These are phyloP conservation scores for Pachycephus smyrnensis DNA, from an alignment of 2,888 invertebrate species.

Conservation along the genomic window DNA sequence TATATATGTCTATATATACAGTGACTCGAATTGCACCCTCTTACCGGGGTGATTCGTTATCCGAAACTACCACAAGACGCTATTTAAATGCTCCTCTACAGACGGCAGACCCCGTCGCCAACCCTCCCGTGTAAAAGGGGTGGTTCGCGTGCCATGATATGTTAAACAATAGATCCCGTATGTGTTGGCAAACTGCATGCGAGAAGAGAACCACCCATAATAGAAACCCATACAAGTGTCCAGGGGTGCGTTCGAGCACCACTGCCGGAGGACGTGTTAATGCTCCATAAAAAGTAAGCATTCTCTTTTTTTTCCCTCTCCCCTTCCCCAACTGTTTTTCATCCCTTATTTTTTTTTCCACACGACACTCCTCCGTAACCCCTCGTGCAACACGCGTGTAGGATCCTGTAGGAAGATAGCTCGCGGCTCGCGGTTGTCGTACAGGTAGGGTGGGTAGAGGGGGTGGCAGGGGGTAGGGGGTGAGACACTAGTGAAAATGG, in stretches of 20 bases:
- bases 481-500: conserved; percentile 15
- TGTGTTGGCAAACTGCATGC: not conserved
- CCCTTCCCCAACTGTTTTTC: conserved; percentile 1
- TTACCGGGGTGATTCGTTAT: conserved; percentile 43
- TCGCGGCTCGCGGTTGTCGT: conserved; percentile 11
- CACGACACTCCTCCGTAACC: not conserved
- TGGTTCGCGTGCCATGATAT: conserved; percentile 35
- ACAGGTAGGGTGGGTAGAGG: not conserved
- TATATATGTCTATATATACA: conserved; percentile 32
- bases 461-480: not conserved
- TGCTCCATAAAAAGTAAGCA: conserved; percentile 7
- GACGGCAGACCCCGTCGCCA: conserved; percentile 40
- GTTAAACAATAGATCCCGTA: conserved; percentile 35
- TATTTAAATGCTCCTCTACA: conserved; percentile 38
- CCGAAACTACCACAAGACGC: conserved; percentile 37
- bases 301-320: conserved; percentile 10
- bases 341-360: conserved; percentile 4
- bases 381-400: conserved; percentile 14
- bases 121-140: conserved; percentile 16
- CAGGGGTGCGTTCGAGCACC: not conserved
- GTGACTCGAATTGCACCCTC: conserved; percentile 35
- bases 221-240: conserved; percentile 5
- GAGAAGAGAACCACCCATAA: not conserved
- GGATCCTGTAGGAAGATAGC: conserved; percentile 23
- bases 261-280: conserved; percentile 3